phyloP scores from a whole-genome alignment of 2,113 vertebrate species.

The Gavialis gangeticus region DNA sequence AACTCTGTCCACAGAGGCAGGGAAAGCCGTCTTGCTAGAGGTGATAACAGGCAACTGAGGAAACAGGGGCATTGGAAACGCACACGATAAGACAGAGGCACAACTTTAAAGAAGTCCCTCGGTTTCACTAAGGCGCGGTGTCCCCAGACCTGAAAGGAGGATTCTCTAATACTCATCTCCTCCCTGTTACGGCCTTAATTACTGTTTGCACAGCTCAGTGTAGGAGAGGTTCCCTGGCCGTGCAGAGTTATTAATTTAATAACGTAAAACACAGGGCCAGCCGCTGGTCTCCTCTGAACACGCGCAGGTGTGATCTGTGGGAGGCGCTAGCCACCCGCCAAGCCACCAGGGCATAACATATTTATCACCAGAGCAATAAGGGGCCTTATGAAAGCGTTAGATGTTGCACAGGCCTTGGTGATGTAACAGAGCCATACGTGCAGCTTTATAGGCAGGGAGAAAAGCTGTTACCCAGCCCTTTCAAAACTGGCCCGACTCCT shows the following conservation, averaged over 20 bases:
- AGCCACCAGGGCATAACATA: neutral
- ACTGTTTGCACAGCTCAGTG: neutral
- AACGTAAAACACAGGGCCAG: neutral
- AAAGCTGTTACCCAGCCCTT: neutral
- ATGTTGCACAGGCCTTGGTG: neutral
- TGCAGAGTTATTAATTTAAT: neutral
- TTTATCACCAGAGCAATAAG: neutral
- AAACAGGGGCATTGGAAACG: neutral
- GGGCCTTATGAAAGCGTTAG: neutral
- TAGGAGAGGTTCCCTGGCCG: neutral
- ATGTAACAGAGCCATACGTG: neutral
- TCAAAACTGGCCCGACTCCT: neutral
- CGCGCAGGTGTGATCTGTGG: neutral
- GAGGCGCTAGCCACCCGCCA: neutral
- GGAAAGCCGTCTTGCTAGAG: neutral
- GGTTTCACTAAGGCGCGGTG: neutral
- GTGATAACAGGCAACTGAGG: neutral
- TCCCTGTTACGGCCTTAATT: neutral
- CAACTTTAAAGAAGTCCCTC: neutral
- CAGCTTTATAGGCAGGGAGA: neutral
- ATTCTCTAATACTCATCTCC: neutral
- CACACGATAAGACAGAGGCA: neutral
- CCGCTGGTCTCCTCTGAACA: neutral
- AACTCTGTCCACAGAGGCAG: neutral
- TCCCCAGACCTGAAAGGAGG: neutral